Conservation (phyloP, 1,140 invertebrate genomes). For the Ips nitidus region DNA sequence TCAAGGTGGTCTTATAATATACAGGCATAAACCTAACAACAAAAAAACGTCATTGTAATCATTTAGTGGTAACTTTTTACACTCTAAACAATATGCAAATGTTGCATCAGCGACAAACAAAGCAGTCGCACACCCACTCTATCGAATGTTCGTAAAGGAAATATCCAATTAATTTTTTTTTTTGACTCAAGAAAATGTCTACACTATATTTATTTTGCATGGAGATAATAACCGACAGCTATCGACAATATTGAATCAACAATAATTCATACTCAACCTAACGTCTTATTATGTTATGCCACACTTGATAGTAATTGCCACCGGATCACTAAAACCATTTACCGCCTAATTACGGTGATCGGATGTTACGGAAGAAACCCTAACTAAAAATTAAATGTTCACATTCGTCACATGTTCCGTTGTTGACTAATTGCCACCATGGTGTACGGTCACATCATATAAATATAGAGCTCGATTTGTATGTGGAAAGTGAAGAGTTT, state of each 20-base stretch:
- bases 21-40: background rate
- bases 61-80: background rate
- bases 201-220: background rate
- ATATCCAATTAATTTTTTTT: background rate
- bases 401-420: constrained; percentile 2
- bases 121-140: background rate
- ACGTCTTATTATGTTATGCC: constrained; percentile 4
- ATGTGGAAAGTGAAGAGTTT: too few relatives aligned
- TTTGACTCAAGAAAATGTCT: background rate
- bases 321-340: background rate
- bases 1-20: background rate
- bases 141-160: background rate
- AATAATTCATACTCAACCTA: background rate
- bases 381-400: constrained; percentile 3
- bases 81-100: constrained; percentile 1
- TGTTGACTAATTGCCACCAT: background rate
- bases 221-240: background rate
- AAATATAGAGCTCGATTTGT: too few relatives aligned
- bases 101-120: background rate
- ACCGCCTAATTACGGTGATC: background rate
- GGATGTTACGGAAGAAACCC: constrained; percentile 1
- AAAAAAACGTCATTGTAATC: background rate
- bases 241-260: background rate
- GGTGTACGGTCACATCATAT: too few relatives aligned
- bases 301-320: background rate